Base-by-base conservation (phyloP, 2,888 invertebrate genomes). In the Helobdella robusta region DNA sequence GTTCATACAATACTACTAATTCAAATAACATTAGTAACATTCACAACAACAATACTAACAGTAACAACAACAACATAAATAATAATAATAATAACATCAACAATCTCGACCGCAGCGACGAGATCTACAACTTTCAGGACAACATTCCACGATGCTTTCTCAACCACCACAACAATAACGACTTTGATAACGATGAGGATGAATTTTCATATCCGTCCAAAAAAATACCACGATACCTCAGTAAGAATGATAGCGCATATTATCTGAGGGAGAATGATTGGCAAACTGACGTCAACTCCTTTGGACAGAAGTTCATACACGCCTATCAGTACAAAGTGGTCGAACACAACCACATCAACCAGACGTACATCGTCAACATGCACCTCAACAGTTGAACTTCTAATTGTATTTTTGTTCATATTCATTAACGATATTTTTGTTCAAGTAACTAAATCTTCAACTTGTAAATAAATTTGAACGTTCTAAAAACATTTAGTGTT, bases 341-440 rank as follows among this genome's bases (percentile, higher is more conserved):
- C 30, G 62, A 62, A 46, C 62, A 62, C 34, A 62, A 62, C 50
- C 62, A 62, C 50, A 62, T 62, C 34, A 62, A 62, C 48, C 62
- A 62, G 50, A 62, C 62, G n/a, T 62, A 62, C 62, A 62, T 62
- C 46, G 48, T 62, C 34, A 62, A 48, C 20, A 62, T 62, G 62
- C 62, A 62, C 23, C 32, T 62, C 15, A 62, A 62, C 30, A 46
- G 35, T 28, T 50, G 28, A 34, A 11, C 1, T 56, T 28, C 56
- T n/a, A n/a, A n/a, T n/a, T n/a, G n/a, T n/a, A n/a, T n/a, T n/a
- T n/a, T n/a, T n/a, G n/a, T n/a, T n/a, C n/a, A n/a, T n/a, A n/a
- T n/a, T n/a, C n/a, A n/a, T n/a, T n/a, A n/a, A n/a, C n/a, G n/a
- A n/a, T n/a, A n/a, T n/a, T n/a, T n/a, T n/a, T n/a, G n/a, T n/a